phyloP scores from a whole-genome alignment of 1,140 invertebrate species.

The Drosophila santomea region DNA sequence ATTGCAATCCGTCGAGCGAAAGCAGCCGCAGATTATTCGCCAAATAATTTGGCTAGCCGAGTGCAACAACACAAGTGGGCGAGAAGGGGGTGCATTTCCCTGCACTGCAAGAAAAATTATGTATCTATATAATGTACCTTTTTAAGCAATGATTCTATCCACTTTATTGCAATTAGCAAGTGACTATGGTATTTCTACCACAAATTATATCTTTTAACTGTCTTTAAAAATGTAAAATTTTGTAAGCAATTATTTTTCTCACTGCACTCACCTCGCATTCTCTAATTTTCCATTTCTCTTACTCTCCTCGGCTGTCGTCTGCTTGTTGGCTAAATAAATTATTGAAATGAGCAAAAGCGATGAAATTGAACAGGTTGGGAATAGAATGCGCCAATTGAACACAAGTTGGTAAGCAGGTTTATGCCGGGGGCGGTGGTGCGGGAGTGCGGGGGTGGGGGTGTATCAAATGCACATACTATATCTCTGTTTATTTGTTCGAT shows the following conservation, averaged over 20 bases:
- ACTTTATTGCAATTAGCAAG: no score
- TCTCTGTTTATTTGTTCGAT: slow-evolving; percentile 75
- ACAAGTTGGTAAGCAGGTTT: slow-evolving; percentile 35
- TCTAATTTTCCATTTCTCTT: slow-evolving; percentile 16
- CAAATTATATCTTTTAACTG: no score
- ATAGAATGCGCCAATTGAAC: slow-evolving; percentile 54
- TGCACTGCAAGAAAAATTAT: background rate
- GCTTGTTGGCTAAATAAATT: slow-evolving; percentile 77
- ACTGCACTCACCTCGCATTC: slow-evolving; percentile 2
- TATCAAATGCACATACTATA: background rate
- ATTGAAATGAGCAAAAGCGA: slow-evolving; percentile 72
- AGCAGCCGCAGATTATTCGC: slow-evolving; percentile 78
- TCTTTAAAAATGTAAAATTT: no score
- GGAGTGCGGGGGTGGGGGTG: no score
- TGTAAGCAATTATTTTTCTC: no score
- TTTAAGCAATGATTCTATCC: no score
- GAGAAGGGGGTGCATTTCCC: slow-evolving; percentile 21
- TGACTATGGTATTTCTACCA: no score
- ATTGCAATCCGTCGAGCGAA: slow-evolving; percentile 72
- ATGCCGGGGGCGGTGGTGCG: background rate
- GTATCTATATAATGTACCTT: no score
- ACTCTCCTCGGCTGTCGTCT: slow-evolving; percentile 13
- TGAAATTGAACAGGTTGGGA: slow-evolving; percentile 80
- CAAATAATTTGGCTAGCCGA: slow-evolving; percentile 78
- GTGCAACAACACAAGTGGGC: slow-evolving; percentile 19